Conservation (phyloP, 2,888 invertebrate genomes). For the Tyria jacobaeae region DNA sequence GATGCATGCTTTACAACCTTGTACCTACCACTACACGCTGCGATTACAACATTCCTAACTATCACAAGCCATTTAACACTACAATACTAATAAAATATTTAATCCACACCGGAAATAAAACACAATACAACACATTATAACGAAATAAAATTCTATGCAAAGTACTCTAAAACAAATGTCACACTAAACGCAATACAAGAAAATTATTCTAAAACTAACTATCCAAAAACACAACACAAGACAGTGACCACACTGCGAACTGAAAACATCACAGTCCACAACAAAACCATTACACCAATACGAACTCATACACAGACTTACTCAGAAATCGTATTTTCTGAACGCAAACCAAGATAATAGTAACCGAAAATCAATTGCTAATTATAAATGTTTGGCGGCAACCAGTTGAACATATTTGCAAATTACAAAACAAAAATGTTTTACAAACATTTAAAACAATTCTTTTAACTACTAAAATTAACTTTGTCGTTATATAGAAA, state of each 20-base stretch:
- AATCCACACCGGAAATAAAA: not conserved
- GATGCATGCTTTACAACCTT: not conserved
- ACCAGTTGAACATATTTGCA: not conserved
- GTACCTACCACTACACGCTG: not conserved
- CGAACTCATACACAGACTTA: not conserved
- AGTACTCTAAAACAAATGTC: not conserved
- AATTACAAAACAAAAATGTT: not conserved
- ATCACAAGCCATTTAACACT: not conserved
- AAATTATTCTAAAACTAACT: not conserved
- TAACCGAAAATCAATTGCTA: no score
- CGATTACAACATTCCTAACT: not conserved
- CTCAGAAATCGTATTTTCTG: not conserved
- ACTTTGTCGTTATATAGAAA: no score
- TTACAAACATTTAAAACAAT: no score
- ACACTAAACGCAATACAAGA: not conserved
- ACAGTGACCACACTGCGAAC: no score
- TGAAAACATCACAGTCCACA: not conserved
- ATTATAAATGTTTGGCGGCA: no score
- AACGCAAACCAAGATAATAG: not conserved
- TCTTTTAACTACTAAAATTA: no score
- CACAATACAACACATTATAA: not conserved
- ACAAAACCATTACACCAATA: not conserved
- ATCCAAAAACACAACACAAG: not conserved
- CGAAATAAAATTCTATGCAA: not conserved
- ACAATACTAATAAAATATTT: not conserved